These are phyloP conservation scores for Pygoscelis adeliae DNA, from an alignment of 2,113 vertebrate genomes.

Conservation along the genomic window DNA sequence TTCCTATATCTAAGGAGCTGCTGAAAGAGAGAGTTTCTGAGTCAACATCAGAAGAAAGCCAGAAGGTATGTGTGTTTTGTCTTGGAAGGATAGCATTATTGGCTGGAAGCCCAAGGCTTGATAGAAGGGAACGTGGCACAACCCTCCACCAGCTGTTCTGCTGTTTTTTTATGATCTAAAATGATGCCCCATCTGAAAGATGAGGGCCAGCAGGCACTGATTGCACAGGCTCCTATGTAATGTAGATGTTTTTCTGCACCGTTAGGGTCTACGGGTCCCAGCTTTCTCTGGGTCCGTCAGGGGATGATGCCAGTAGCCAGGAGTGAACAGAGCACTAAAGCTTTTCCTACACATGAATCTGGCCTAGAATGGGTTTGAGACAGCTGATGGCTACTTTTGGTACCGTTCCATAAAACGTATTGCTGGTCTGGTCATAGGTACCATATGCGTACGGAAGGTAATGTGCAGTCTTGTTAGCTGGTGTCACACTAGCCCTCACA, in stretches of 20 bases:
- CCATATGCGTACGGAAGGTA: background rate
- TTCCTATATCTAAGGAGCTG: background rate
- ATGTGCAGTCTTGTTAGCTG: background rate
- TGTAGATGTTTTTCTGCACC: background rate
- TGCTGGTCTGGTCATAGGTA: background rate
- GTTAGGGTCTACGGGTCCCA: background rate
- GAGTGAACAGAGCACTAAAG: background rate
- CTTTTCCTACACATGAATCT: background rate
- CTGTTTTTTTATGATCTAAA: background rate
- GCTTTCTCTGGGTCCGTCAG: background rate
- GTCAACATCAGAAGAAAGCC: background rate
- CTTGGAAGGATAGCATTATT: background rate
- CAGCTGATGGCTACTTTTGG: background rate
- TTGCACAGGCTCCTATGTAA: background rate
- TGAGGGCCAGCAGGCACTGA: background rate
- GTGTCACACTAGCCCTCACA: background rate
- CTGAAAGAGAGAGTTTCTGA: background rate
- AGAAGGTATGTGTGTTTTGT: conserved; percentile 16
- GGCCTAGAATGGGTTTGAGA: background rate
- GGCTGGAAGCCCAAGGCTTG: conserved; percentile 16
- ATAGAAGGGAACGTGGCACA: background rate
- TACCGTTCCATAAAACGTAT: background rate
- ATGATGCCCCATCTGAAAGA: background rate
- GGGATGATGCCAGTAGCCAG: background rate
- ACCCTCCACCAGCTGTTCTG: background rate